phyloP scores from a whole-genome alignment of 37 sponge, comb jelly and placozoan species.

The Aphrocallistes beatrix region DNA sequence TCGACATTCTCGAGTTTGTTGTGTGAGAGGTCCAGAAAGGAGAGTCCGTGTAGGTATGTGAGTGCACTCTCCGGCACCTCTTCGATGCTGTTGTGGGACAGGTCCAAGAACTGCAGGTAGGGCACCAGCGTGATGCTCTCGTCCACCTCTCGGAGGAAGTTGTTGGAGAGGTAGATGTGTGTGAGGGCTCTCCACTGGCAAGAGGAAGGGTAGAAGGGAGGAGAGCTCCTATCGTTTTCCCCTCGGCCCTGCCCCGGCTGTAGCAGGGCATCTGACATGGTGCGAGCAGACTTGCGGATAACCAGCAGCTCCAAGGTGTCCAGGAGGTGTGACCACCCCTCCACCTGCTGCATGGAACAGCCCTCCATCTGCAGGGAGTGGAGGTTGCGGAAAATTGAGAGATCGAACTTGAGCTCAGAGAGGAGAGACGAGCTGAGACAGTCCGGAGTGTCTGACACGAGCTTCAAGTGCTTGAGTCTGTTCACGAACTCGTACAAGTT shows the following conservation, averaged over 20 bases:
- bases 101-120: constrained; percentile 34
- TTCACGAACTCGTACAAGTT: constrained; percentile 58
- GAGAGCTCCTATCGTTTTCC: neutral
- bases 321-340: constrained; percentile 5
- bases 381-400: neutral
- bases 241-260: neutral
- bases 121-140: constrained; percentile 20
- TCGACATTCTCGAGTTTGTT: neutral
- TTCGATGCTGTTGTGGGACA: constrained; percentile 43
- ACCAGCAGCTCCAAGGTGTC: neutral
- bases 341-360: neutral
- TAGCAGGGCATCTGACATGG: neutral
- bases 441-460: constrained; percentile 14
- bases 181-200: neutral
- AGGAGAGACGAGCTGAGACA: constrained; percentile 10
- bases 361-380: neutral
- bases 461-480: constrained; percentile 48
- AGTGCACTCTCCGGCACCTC: neutral
- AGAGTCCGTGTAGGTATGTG: neutral
- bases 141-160: neutral
- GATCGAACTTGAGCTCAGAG: constrained; percentile 9
- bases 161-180: neutral
- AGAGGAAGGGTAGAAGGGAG: neutral
- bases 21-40: neutral
- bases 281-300: neutral